Percentiles rank a stretch among this genome's conserved stretches.
phyloP scores from a whole-genome alignment of 2,888 invertebrate genomes.

The Ochropleura plecta region DNA sequence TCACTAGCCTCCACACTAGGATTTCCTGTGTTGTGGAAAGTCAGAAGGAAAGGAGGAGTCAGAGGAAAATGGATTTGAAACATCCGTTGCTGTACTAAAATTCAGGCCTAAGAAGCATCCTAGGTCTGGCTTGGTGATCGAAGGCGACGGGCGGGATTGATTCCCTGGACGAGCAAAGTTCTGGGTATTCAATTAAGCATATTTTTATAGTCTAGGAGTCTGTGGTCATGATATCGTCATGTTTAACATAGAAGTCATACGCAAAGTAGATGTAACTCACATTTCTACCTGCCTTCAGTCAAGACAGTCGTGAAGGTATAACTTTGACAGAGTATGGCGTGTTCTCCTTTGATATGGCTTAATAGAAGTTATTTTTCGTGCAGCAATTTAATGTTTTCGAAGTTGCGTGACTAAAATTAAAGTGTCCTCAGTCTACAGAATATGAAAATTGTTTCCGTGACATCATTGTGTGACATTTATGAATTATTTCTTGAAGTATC shows the following conservation, averaged over 20 bases:
- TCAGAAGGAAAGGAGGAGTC: no score
- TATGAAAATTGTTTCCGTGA: slow-evolving; percentile 30
- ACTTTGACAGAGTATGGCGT: not conserved
- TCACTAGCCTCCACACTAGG: no score
- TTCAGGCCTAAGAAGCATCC: not conserved
- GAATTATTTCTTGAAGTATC: slow-evolving; percentile 2
- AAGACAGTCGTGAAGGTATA: not conserved
- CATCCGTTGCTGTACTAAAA: not conserved
- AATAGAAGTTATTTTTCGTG: not conserved
- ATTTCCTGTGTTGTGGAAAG: no score
- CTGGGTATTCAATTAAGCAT: not conserved
- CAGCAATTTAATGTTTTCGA: slow-evolving; percentile 5
- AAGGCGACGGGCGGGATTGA: not conserved
- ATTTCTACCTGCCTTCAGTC: not conserved
- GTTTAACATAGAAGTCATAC: no score
- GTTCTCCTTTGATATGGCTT: not conserved
- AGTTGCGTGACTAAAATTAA: slow-evolving; percentile 31
- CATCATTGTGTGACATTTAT: slow-evolving; percentile 10
- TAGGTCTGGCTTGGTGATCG: not conserved
- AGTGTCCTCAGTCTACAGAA: slow-evolving; percentile 20
- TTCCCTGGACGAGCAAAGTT: not conserved
- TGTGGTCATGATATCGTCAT: no score
- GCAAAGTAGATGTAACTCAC: not conserved
- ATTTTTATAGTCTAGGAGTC: not conserved
- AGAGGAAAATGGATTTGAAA: no score